These are phyloP conservation scores for Rhabdomys pumilio DNA, from an alignment of 2,797 vertebrate species.

Conservation along the genomic window DNA sequence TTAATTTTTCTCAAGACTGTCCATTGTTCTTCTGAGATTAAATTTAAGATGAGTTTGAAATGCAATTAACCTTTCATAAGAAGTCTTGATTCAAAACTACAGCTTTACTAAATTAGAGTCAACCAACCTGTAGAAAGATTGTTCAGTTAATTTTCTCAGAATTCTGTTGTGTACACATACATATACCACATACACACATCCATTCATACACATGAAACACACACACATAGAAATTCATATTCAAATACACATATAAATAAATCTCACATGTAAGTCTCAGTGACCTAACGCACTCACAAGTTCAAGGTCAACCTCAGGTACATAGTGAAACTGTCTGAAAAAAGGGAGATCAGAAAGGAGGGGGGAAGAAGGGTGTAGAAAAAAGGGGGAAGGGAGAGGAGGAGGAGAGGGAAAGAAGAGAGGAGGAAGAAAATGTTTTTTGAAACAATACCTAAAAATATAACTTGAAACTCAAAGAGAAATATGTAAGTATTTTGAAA, in stretches of 20 bases:
- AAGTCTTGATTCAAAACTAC: constrained; percentile 44
- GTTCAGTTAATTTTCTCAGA: neutral
- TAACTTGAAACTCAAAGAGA: constrained; percentile 35
- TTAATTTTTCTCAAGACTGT: constrained; percentile 21
- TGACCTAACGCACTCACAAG: neutral
- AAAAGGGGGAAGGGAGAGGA: no score
- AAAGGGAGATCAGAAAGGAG: neutral
- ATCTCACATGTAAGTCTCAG: neutral
- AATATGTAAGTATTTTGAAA: neutral
- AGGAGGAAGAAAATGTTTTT: neutral
- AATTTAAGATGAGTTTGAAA: constrained; percentile 63
- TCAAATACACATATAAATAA: neutral
- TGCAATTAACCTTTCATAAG: constrained; percentile 51
- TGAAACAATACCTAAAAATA: neutral
- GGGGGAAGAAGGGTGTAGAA: no score
- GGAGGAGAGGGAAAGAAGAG: no score
- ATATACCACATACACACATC: neutral
- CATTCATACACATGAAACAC: neutral
- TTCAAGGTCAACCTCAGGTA: neutral
- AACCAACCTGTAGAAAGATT: neutral
- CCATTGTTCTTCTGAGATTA: constrained; percentile 26
- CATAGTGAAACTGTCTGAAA: neutral
- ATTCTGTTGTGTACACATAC: neutral
- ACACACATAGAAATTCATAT: neutral
- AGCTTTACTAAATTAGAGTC: neutral